Percentiles rank a stretch among this genome's conserved stretches.
phyloP scores from a whole-genome alignment of 2,113 vertebrate genomes.

The Rhipidura dahli region DNA sequence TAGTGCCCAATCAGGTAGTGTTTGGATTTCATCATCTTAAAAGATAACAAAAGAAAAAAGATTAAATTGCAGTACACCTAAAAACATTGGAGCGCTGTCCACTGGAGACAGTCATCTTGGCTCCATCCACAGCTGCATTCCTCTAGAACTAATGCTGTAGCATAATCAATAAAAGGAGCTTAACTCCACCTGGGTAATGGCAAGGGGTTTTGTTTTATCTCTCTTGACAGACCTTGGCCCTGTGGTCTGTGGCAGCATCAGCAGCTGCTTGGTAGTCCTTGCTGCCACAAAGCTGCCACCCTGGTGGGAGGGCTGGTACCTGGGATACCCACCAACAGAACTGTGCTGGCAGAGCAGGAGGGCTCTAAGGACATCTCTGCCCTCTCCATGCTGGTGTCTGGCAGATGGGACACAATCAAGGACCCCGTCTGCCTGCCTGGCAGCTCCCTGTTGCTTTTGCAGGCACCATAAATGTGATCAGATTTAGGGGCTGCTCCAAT shows the following conservation, averaged over 20 bases:
- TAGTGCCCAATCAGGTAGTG: background rate
- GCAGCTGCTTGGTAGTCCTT: background rate
- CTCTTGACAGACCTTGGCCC: background rate
- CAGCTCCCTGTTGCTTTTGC: background rate
- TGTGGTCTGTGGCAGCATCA: background rate
- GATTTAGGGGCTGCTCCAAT: background rate
- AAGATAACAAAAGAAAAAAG: background rate
- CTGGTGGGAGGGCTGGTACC: accelerated
- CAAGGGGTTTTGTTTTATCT: background rate
- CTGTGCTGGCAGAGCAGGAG: accelerated
- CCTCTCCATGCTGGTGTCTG: background rate
- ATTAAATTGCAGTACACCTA: background rate
- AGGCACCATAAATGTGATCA: background rate
- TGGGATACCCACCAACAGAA: background rate
- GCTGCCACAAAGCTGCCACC: background rate
- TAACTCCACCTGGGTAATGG: background rate
- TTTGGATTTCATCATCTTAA: background rate
- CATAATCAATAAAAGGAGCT: background rate
- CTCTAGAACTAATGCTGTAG: background rate
- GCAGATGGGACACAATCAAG: background rate
- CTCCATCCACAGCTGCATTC: background rate
- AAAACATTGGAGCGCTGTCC: background rate
- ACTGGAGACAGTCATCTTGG: constrained; percentile 29
- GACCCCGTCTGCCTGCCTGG: background rate
- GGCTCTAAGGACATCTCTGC: background rate